Base-by-base conservation (phyloP, 2,888 invertebrate genomes). In the Epiblema foenella region DNA sequence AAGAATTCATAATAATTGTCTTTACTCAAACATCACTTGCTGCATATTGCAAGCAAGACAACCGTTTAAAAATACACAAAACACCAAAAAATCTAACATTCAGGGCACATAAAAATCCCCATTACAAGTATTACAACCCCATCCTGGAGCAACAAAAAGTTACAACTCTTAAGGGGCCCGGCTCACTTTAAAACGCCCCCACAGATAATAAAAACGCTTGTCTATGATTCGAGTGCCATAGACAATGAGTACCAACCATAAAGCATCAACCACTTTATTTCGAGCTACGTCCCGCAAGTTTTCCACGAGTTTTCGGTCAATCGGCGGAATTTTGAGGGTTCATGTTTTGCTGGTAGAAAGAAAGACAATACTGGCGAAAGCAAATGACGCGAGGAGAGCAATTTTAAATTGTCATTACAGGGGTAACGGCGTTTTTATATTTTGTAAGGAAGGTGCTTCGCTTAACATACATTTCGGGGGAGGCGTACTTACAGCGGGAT, bases 181-280 rank as follows among this genome's bases (percentile, higher is more conserved):
- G 79, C 78, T 82, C 87, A 82, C 82, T 89, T 89, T 89, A 90
- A 91, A 90, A 83, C 82, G 83, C 85, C 90, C 89, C 91, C 89
- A 81, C 90, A 89, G 92, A 90, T 89, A 90, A 92, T 91, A 93
- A 92, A 93, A 92, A 91, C 86, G 85, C 87, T 87, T 88, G 89
- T 89, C 90, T 90, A 83, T 88, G 79, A 76, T 78, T 79, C 79
- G 76, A 81, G 79, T 79, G 85, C 88, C 84, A 85, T 89, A 91
- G 91, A 92, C 91, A 91, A 91, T 91, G 89, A 89, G 86, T 84
- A 85, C 85, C 83, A 81, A 83, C 84, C 85, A 87, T 90, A 88
- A 87, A 86, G 79, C 81, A 81, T 74, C 64, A 71, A 77, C 90
- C 84, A 81, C 70, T 66, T 15, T 82, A 79, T 64, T 1, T 58